Percentiles rank a stretch among this genome's conserved stretches.
Conservation (phyloP, 2,113 vertebrate species). For the Orthonyx spaldingii region DNA sequence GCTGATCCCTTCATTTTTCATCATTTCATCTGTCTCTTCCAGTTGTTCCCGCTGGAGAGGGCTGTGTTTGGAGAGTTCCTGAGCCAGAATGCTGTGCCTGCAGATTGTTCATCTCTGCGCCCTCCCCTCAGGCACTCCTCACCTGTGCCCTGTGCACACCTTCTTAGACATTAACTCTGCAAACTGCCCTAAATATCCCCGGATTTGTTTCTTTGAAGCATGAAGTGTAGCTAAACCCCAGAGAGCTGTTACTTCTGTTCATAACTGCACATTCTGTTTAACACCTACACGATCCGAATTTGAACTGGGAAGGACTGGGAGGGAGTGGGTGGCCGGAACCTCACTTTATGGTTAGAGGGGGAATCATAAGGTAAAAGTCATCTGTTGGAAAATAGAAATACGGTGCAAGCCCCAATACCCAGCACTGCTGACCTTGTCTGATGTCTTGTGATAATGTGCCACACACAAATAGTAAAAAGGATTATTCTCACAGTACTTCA, state of each 20-base stretch:
- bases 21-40: neutral
- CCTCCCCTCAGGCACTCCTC: neutral
- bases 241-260: neutral
- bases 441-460: neutral
- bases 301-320: neutral
- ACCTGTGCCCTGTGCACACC: neutral
- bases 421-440: neutral
- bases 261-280: neutral
- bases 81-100: neutral
- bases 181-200: neutral
- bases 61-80: neutral
- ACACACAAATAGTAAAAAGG: neutral
- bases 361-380: neutral
- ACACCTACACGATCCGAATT: neutral
- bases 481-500: neutral
- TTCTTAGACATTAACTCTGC: neutral
- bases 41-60: neutral
- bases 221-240: neutral
- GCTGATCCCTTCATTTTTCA: constrained; percentile 44
- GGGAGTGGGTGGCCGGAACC: neutral
- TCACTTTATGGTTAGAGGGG: neutral
- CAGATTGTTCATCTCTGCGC: neutral
- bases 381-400: neutral
- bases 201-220: neutral
- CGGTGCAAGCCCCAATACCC: neutral